Conservation (phyloP, 2,888 invertebrate species). For the Gastrophysa polygoni region DNA sequence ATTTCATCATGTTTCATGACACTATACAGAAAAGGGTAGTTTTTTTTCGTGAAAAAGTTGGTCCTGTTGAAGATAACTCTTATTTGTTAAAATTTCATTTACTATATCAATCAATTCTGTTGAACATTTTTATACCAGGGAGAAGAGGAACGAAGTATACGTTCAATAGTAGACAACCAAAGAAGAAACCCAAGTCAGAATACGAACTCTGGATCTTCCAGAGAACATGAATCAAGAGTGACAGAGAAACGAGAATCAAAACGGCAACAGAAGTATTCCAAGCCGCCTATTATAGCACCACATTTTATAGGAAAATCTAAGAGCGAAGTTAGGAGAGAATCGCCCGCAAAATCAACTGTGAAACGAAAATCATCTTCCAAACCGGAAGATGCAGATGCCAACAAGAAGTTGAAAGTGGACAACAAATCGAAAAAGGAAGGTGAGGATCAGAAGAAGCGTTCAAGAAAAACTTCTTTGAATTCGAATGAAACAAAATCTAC, state of each 20-base stretch:
- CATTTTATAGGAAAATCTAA: not conserved
- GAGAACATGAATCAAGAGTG: not conserved
- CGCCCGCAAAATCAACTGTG: not conserved
- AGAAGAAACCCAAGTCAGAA: no score
- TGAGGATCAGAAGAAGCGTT: not conserved
- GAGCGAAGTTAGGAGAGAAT: not conserved
- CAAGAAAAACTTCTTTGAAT: not conserved
- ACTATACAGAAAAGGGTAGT: no score
- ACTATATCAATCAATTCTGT: no score
- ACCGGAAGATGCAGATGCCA: not conserved
- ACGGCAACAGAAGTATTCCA: not conserved
- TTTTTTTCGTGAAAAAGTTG: no score
- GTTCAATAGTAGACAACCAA: no score
- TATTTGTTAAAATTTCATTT: no score
- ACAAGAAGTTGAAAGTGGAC: not conserved
- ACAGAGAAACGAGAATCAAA: not conserved
- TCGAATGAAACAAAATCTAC: not conserved
- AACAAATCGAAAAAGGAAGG: not conserved
- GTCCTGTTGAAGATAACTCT: no score
- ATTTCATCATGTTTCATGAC: no score
- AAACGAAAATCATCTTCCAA: constrained; percentile 7
- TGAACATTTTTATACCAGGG: no score
- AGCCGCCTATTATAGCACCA: not conserved
- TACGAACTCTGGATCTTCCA: no score
- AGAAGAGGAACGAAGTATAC: no score